Base-by-base conservation (phyloP, 2,888 invertebrate species). In the Seira ritae region DNA sequence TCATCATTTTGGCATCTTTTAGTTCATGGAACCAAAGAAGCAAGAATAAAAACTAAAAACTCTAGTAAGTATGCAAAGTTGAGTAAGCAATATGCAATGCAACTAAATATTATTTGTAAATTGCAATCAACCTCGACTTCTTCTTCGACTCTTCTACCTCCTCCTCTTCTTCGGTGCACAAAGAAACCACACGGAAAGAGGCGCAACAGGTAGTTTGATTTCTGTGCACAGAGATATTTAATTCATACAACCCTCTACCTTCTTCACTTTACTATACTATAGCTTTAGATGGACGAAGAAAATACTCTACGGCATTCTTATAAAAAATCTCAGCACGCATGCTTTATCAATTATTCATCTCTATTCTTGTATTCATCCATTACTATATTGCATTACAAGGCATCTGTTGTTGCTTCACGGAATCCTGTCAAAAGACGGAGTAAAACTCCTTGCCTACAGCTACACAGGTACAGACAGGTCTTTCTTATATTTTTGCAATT, bases 401-500 rank as follows among this genome's bases (percentile, higher is more conserved):
- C 76, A 76, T 69, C 65, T 70, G 69, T n/a, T n/a, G n/a, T 69
- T 74, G 74, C 66, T 70, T 80, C 74, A 46, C 62, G 60, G 67
- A 72, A 72, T 76, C 72, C 68, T 82, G 66, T 75, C 66, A 65
- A n/a, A 8, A 42, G 42, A 42, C 42, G 6, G 66, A 22, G 17
- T 69, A 55, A 72, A 68, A n/a, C n/a, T n/a, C n/a, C n/a, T 72
- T 23, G 82, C 82, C 76, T 82, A 42, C 46, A 82, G 77, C 72
- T 15, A n/a, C n/a, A n/a, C n/a, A n/a, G n/a, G n/a, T n/a, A n/a
- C n/a, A n/a, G n/a, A n/a, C n/a, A n/a, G n/a, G n/a, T n/a, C n/a
- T 37, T 72, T 70, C 65, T 66, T 77, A 67, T 70, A 69, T 72
- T 80, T 82, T 81, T 37, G 70, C 81, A 76, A 82, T 76, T 82